Base-by-base conservation (phyloP, 1,140 invertebrate genomes). In the Conus betulinus region DNA sequence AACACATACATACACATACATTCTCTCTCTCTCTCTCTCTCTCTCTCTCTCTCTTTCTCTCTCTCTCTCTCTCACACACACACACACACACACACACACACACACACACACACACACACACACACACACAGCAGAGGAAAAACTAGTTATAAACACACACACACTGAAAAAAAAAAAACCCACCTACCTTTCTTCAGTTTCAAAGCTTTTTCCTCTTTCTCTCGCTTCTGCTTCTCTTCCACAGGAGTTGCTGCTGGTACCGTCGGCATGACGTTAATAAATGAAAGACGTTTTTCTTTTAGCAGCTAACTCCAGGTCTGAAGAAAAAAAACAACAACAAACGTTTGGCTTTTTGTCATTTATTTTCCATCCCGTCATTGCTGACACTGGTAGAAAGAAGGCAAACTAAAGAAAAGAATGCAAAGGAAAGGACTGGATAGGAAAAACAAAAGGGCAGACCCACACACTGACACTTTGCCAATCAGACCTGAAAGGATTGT, bases 231-330 rank as follows among this genome's bases (percentile, higher is more conserved):
- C 82, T 67, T 84, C 7, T 84, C 55, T 23, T 84, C 82, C 82
- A 57, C 82, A 5, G 53, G 27, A 53, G 53, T 53, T 15, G 15
- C 57, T 23, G 27, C n/a, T 1, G 82, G 82, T 63, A 13, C 27
- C 5, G 55, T 15, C 2, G 53, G 82, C 82, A 84, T 84, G 57
- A 8, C 20, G 82, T 55, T 39, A 23, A 39, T 20, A 39, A 63
- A 11, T 4, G 82, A 84, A 53, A 84, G 27, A n/a, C 82, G 23
- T 27, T 84, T 84, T 60, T 10, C 57, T 6, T 67, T 84, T 84
- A 39, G 82, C 82, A 57, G 82, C 82, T 13, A 84, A 13, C n/a
- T 84, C 82, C 57, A 84, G 55, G 20, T 84, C 82, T 84, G 82
- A 78, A 78, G 39, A 51, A 13, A 78, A 39, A 78, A 51, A 27